Conservation (phyloP, 2,888 invertebrate genomes). For the Malachius bipustulatus region DNA sequence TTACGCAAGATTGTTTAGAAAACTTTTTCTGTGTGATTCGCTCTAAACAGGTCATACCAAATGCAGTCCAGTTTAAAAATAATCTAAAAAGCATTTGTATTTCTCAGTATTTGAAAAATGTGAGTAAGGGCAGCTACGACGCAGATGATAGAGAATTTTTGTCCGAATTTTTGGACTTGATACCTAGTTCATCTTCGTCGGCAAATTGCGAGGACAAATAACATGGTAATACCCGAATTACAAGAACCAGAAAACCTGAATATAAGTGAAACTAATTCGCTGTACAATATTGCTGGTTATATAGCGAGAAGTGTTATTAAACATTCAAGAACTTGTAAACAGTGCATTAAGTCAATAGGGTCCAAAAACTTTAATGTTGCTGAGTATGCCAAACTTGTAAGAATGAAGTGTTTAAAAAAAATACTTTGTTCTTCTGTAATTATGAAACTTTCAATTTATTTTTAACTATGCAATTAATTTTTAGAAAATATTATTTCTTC, state of each 20-base stretch:
- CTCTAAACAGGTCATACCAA: conserved; percentile 13
- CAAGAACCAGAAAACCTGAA: conserved; percentile 2
- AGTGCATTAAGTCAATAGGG: conserved; percentile 4
- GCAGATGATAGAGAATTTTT: conserved; percentile 13
- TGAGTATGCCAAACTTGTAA: conserved; percentile 5
- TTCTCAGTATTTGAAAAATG: conserved; percentile 14
- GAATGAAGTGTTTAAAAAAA: no score
- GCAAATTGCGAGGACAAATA: conserved; percentile 1
- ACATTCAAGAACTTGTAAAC: conserved; percentile 6
- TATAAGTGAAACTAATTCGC: conserved; percentile 2
- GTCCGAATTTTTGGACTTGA: conserved; percentile 9
- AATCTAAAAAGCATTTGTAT: conserved; percentile 13
- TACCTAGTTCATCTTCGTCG: conserved; percentile 3
- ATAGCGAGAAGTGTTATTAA: conserved; percentile 4
- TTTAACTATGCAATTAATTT: conserved; percentile 4
- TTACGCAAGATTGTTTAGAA: conserved; percentile 14
- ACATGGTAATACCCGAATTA: conserved; percentile 1
- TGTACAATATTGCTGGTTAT: conserved; percentile 1
- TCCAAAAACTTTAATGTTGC: conserved; percentile 3
- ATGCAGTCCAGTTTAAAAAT: conserved; percentile 14
- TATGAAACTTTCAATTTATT: conserved; percentile 3
- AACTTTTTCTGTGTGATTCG: conserved; percentile 13
- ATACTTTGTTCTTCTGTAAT: conserved; percentile 5
- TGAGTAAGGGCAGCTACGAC: conserved; percentile 10
- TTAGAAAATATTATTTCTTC: conserved; percentile 5